Evolutionary conservation across 2,888 invertebrate genomes (phyloP), one percentile per base, ranked within the genome.

Genomic region (Dasypogon diadema): DNA sequence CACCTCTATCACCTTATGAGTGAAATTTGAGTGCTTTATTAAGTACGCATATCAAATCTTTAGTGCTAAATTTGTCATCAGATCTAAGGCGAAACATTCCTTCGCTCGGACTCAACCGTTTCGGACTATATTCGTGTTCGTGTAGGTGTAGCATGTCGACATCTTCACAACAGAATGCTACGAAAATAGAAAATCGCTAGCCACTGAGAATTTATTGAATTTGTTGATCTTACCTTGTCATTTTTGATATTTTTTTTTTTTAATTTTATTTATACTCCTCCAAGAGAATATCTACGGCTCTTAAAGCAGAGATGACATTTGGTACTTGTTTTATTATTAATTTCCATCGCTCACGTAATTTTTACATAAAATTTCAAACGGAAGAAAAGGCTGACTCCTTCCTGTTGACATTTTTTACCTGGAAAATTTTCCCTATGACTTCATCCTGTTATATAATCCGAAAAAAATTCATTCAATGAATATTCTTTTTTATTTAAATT

Each of bases 81-180:
- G 8, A 54, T 70, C 34, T 22, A 51, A 70, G 34, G 18, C n/a
- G 54, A 30, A 70, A 18, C 16, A 54, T 54, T 54, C 34, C 21
- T 68, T 46, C 24, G n/a, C n/a, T 68, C 54, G 65, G 48, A 42
- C 22, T 8, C 42, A 21, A 48, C 34, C 21, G 18, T 24, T 68
- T 63, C 34, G 54, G 34, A 65, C 24, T 65, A 65, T 24, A 48
- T 65, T 65, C 70, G 70, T 37, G 54, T 30, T 54, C 37, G 70
- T 70, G 70, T 70, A 70, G 70, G 70, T 70, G 70, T 70, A 56
- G 30, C 70, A 37, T 70, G 70, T 70, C 54, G 70, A 65, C 42
- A 65, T 65, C 42, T 65, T 46, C 46, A 48, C 22, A 26, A 37
- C 48, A 65, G 46, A 65, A 65, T 65, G 46, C 26, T 65, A 65